Conservation (phyloP, 1,140 invertebrate genomes). For the Rhizoglyphus robini region DNA sequence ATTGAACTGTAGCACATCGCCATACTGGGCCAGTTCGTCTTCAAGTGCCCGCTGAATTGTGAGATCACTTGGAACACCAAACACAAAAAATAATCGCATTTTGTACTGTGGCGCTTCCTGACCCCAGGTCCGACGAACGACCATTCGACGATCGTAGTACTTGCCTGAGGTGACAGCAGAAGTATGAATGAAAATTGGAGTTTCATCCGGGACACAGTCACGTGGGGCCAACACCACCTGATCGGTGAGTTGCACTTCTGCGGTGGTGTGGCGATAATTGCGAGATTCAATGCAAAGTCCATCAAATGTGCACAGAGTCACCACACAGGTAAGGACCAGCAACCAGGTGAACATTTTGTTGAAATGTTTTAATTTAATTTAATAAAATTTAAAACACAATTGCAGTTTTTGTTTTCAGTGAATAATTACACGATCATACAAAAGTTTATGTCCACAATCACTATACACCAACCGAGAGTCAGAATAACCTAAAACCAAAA, state of each 20-base stretch:
- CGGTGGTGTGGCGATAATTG: neutral
- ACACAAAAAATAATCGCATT: slow-evolving; percentile 22
- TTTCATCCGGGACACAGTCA: neutral
- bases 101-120: neutral
- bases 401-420: no score
- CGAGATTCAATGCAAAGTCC: no score
- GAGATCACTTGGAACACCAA: slow-evolving; percentile 19
- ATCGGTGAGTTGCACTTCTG: neutral
- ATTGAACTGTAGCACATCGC: slow-evolving; percentile 26
- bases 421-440: no score
- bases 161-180: neutral
- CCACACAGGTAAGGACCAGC: no score
- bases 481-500: no score
- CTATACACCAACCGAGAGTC: no score
- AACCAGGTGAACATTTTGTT: no score
- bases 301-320: no score
- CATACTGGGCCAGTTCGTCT: slow-evolving; percentile 24
- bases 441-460: no score
- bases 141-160: slow-evolving; percentile 4
- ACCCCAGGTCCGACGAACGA: slow-evolving; percentile 4
- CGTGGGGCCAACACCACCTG: neutral
- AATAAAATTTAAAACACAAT: no score
- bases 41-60: slow-evolving; percentile 16
- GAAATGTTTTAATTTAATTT: no score
- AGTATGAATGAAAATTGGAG: neutral